phyloP scores from a whole-genome alignment of 2,113 vertebrate genomes.

The Bettongia penicillata region DNA sequence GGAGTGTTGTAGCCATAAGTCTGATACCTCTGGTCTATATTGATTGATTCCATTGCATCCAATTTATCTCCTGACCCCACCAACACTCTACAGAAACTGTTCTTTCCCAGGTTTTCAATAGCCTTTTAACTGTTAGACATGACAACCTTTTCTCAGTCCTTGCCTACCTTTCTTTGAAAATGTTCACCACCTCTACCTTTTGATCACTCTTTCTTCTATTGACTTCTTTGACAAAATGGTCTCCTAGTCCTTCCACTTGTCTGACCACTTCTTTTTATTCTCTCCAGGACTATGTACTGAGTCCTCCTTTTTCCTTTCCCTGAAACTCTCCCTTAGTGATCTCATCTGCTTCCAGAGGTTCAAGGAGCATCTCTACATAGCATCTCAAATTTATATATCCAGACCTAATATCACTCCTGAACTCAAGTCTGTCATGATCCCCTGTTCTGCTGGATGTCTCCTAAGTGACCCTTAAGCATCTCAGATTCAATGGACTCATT shows the following conservation, averaged over 20 bases:
- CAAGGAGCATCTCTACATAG: not conserved
- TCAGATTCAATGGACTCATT: not conserved
- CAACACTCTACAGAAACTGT: too few relatives aligned
- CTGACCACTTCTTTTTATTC: not conserved
- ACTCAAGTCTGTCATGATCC: not conserved
- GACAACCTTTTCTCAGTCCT: too few relatives aligned
- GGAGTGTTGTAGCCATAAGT: too few relatives aligned
- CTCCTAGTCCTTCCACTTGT: not conserved
- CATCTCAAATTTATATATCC: not conserved
- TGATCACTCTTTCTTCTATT: not conserved
- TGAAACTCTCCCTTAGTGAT: too few relatives aligned
- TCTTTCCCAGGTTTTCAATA: too few relatives aligned
- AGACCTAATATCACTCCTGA: not conserved
- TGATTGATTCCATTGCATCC: too few relatives aligned
- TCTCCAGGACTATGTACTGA: not conserved
- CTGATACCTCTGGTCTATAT: too few relatives aligned
- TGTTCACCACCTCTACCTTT: too few relatives aligned
- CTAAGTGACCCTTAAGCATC: not conserved
- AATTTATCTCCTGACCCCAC: too few relatives aligned
- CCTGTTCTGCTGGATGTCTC: not conserved
- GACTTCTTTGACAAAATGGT: not conserved
- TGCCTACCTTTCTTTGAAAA: too few relatives aligned
- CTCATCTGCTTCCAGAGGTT: not conserved
- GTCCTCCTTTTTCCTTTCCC: not conserved
- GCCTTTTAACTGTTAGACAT: too few relatives aligned